Conservation (phyloP, 1,140 invertebrate species). For the Ganaspis sp. region DNA sequence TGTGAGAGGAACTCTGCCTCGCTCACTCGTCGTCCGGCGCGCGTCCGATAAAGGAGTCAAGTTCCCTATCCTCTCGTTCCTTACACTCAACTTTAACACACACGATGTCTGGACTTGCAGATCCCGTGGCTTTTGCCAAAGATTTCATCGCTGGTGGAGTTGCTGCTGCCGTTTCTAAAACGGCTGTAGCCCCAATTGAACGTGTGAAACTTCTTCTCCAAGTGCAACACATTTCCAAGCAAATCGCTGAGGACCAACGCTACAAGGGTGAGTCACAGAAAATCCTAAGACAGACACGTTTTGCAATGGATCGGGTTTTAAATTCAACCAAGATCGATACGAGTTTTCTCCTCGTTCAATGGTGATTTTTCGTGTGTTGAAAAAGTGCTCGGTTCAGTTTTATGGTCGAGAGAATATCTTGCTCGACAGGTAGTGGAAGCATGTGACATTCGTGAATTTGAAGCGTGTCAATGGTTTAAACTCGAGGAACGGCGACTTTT, state of each 20-base stretch:
- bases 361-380: neutral
- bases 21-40: conserved; percentile 76
- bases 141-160: conserved; percentile 92
- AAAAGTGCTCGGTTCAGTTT: neutral
- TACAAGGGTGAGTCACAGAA: conserved; percentile 84
- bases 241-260: conserved; percentile 86
- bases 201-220: conserved; percentile 93
- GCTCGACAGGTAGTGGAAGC: neutral
- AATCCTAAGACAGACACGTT: neutral
- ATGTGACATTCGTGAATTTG: conserved; percentile 24
- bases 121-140: conserved; percentile 84
- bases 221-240: conserved; percentile 91
- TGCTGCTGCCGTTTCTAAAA: conserved; percentile 92
- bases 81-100: conserved; percentile 57
- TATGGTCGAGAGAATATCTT: neutral
- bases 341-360: neutral
- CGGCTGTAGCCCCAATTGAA: conserved; percentile 91
- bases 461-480: conserved; percentile 2
- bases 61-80: conserved; percentile 67
- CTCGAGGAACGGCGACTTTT: neutral
- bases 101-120: conserved; percentile 76
- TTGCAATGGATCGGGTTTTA: neutral
- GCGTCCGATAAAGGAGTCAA: conserved; percentile 70
- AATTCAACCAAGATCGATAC: neutral
- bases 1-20: conserved; percentile 61